Evolutionary conservation across 2,113 vertebrate genomes (phyloP), one percentile per base, ranked within the genome.

Genomic region (Sigmodon hispidus): DNA sequence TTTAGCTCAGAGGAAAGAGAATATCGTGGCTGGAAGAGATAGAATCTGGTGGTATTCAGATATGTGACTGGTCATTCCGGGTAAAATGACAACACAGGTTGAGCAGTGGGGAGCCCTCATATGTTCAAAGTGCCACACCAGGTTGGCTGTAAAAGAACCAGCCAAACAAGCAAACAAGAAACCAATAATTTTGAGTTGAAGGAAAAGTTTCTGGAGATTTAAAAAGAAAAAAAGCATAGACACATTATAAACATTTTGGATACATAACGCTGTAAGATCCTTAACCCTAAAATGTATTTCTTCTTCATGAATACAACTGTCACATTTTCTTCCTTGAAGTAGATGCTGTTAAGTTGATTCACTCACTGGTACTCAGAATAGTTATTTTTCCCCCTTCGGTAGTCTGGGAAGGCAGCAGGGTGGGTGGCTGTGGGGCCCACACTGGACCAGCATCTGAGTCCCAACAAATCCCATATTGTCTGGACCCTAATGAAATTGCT

Each of bases 391-490:
- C 55, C 16, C 2, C 31, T 79, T 59, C n/a, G 76, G 77, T 55
- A 36, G 50, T n/a, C 95, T 77, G 75, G 87, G 89, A 57, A 91
- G 61, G 59, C 19, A 67, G 80, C 61, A 40, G 36, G 50, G 85
- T 92, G 85, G 72, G 73, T 79, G 69, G 43, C 1, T 90, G 88
- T 87, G 61, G 79, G 94, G 40, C 45, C 76, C 57, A 63, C 40
- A 59, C 29, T 79, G 65, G 45, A 29, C 69, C 24, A 16, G 67
- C 69, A 36, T 81, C 69, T 70, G 43, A 70, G 22, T 31, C 48
- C 31, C 76, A 79, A 92, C 96, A 87, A 95, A 96, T 34, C 89
- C 90, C 77, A 52, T 36, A 63, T 77, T 79, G 79, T 96, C 81
- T 72, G 19, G 55, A 63, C 34, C 9, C 29, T 70, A 85, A 81